Base-by-base conservation (phyloP, 2,113 vertebrate species). In the Physeter macrocephalus region DNA sequence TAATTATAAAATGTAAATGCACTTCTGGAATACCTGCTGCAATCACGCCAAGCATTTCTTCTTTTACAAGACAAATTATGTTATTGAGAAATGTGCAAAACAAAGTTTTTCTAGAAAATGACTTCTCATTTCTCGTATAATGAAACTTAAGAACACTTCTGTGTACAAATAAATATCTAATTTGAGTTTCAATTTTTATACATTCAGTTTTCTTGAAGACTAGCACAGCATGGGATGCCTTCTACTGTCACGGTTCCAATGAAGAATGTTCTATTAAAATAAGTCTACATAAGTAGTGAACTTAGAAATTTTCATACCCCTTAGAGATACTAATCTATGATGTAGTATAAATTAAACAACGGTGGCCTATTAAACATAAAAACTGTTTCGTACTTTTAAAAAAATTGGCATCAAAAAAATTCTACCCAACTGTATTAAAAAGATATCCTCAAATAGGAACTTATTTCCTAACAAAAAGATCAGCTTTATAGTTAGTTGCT, bases 121-220 rank as follows among this genome's bases (percentile, higher is more conserved):
- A 81, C 6, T 90, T 93, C 80, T 41, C 80, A 62, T 83, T 74
- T 71, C 15, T 80, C 49, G 85, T 61, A 81, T 34, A 88, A 84
- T 83, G 36, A 62, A 78, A 27, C n/a, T 67, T 94, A 21, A 96
- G 43, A 95, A 94, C 21, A 90, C 49, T 72, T 81, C 10, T 57
- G 12, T 71, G 20, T 77, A 89, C 46, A 83, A 86, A 86, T 49
- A 81, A 69, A 23, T 54, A 69, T 23, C 18, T 54, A 88, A 95
- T 75, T 75, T 66, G 74, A 59, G 27, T 80, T 6, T 49, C 34
- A 39, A 59, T 77, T 96, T 91, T 95, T 75, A 85, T 39, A 93
- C 52, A 90, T 72, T 4, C 15, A 84, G 72, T 93, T 93, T 93
- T 92, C 62, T 92, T 81, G 82, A 86, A 92, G 71, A 29, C 64